Conservation (phyloP, 2,113 vertebrate species). For the Scopus umbretta region DNA sequence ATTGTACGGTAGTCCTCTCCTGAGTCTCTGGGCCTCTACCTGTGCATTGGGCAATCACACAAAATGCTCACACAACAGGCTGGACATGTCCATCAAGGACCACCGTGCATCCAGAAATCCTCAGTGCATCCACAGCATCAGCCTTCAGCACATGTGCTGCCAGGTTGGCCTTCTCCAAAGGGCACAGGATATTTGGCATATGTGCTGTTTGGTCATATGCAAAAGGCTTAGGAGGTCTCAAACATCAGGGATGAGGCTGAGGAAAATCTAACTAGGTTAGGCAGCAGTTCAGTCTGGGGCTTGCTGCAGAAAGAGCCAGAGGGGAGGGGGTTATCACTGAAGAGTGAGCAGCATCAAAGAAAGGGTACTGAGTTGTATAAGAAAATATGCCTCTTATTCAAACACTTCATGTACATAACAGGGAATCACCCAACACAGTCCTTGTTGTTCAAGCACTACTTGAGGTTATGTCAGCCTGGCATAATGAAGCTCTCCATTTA, state of each 20-base stretch:
- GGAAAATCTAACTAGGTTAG: neutral
- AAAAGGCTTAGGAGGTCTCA: neutral
- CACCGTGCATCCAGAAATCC: neutral
- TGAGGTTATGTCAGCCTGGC: neutral
- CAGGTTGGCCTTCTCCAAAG: neutral
- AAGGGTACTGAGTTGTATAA: neutral
- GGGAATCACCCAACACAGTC: neutral
- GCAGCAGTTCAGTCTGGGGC: neutral
- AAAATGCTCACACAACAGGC: neutral
- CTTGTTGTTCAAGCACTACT: neutral
- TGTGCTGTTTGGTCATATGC: neutral
- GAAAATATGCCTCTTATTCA: neutral
- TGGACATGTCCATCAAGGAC: neutral
- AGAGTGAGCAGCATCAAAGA: neutral
- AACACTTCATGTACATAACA: neutral
- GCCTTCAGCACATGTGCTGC: neutral
- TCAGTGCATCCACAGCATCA: neutral
- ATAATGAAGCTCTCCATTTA: slow-evolving; percentile 4
- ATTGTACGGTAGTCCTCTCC: neutral
- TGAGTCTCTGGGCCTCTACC: neutral
- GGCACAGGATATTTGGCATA: neutral
- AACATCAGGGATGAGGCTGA: neutral
- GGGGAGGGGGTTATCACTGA: neutral
- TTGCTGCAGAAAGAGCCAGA: neutral
- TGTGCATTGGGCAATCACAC: neutral